Percentiles rank a stretch among this genome's conserved stretches.
Evolutionary conservation across 2,797 vertebrate genomes (phyloP).

Genomic region (Notoglanidium macrostoma): DNA sequence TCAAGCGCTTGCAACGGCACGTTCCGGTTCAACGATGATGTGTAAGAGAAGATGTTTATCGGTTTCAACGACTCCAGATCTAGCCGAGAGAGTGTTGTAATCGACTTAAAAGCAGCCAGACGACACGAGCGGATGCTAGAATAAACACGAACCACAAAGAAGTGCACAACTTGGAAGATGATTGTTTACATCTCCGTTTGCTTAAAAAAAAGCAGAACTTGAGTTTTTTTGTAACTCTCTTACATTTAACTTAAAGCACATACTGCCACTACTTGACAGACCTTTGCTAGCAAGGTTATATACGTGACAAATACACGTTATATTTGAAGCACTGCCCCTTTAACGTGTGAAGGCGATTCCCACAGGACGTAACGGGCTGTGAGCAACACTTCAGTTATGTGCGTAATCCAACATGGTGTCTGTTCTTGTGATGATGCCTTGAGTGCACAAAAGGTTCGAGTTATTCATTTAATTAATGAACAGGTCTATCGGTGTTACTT

Average conservation of each 20-base stretch:
- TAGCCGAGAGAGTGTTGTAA: background rate
- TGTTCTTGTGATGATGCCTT: background rate
- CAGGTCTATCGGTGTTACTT: background rate
- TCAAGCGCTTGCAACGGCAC: background rate
- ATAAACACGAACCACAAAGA: background rate
- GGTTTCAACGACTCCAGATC: background rate
- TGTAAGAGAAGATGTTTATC: background rate
- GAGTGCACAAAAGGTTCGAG: background rate
- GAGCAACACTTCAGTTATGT: conserved; percentile 7
- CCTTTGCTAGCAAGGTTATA: background rate
- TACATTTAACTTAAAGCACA: background rate
- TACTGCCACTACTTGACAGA: background rate
- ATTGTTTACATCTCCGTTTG: background rate
- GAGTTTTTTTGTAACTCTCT: no score
- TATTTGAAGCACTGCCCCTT: background rate
- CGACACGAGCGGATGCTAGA: background rate
- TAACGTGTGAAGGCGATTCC: background rate
- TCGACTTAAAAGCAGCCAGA: conserved; percentile 1
- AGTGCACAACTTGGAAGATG: background rate
- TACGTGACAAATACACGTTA: background rate
- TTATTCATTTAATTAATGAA: background rate
- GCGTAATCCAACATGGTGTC: conserved; percentile 16
- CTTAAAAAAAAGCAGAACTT: background rate
- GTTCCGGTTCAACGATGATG: background rate
- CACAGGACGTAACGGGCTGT: background rate